Evolutionary conservation across 2,797 vertebrate genomes (phyloP).

Genomic region (Molossus alvarezi): DNA sequence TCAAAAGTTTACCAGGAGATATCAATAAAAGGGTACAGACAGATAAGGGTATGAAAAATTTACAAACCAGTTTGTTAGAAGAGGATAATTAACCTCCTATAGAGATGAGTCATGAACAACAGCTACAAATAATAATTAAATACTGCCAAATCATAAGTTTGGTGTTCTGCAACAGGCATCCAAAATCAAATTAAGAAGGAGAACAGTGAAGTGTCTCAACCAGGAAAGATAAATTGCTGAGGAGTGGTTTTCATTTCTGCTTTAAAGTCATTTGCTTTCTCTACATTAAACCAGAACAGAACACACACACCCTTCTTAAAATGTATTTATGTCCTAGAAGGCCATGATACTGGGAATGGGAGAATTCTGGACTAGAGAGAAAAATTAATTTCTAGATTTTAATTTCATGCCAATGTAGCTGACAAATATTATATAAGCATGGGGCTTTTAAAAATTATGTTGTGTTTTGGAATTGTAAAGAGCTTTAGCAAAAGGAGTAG

Average conservation of each 20-base stretch:
- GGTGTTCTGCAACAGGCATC: constrained; percentile 35
- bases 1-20: constrained; percentile 40
- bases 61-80: constrained; percentile 44
- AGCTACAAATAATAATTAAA: constrained; percentile 71
- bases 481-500: constrained; percentile 72
- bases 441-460: constrained; percentile 66
- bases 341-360: constrained; percentile 29
- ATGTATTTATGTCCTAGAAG: constrained; percentile 51
- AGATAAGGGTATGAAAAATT: constrained; percentile 54
- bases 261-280: constrained; percentile 69
- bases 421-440: constrained; percentile 67
- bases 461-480: constrained; percentile 76
- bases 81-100: constrained; percentile 43
- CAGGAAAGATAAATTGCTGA: constrained; percentile 46
- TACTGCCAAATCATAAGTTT: constrained; percentile 27
- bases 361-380: constrained; percentile 58
- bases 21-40: neutral
- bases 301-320: neutral
- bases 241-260: constrained; percentile 52
- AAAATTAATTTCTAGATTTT: constrained; percentile 74
- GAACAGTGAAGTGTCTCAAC: constrained; percentile 15
- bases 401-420: constrained; percentile 64
- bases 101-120: neutral
- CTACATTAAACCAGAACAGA: constrained; percentile 44
- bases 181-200: constrained; percentile 40